Conservation (phyloP, 2,888 invertebrate species). For the Incurvaria masculella region DNA sequence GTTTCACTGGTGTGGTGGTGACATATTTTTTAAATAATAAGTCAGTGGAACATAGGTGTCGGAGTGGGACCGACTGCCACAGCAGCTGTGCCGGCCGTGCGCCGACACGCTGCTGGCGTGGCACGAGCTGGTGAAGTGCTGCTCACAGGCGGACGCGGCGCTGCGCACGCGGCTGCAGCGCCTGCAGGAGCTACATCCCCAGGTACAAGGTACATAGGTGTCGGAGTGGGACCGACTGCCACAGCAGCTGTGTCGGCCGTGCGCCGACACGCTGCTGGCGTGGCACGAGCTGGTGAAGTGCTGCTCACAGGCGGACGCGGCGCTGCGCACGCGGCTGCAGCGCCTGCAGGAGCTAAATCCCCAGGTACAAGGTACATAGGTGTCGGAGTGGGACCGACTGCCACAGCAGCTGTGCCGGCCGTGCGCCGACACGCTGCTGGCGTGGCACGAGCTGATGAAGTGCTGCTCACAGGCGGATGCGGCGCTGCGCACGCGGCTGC, state of each 20-base stretch:
- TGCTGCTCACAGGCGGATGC: constrained; percentile 55
- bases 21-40: no score
- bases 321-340: constrained; percentile 21
- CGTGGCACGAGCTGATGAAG: constrained; percentile 61
- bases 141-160: constrained; percentile 52
- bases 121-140: constrained; percentile 59
- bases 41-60: no score
- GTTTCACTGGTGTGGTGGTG: no score
- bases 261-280: constrained; percentile 60
- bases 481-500: constrained; percentile 24
- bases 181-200: background rate
- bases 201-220: no score
- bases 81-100: constrained; percentile 63
- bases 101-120: constrained; percentile 61
- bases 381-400: constrained; percentile 48
- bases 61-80: constrained; percentile 51
- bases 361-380: no score
- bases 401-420: constrained; percentile 62
- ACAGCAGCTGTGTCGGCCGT: constrained; percentile 60
- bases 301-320: constrained; percentile 53
- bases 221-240: constrained; percentile 52
- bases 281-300: constrained; percentile 62
- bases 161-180: constrained; percentile 19
- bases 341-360: background rate
- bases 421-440: constrained; percentile 61